These are phyloP conservation scores for Actias luna DNA, from an alignment of 2,888 invertebrate species.

Conservation along the genomic window DNA sequence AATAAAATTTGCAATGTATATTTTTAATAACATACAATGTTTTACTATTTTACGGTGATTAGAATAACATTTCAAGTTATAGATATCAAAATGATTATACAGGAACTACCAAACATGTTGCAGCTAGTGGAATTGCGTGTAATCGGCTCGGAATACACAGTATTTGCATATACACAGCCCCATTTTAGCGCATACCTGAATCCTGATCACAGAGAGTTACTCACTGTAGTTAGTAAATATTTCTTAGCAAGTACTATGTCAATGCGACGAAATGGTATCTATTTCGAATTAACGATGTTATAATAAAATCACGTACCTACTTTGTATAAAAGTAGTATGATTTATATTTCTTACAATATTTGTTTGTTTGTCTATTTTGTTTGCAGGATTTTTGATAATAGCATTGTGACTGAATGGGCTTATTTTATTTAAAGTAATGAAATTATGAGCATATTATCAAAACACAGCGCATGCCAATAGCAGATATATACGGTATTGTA, in stretches of 20 bases:
- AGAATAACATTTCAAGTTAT: background rate
- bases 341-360: too few species aligned
- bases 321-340: background rate
- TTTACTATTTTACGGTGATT: too few species aligned
- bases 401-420: too few species aligned
- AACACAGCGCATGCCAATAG: too few species aligned
- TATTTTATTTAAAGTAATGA: too few species aligned
- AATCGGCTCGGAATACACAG: constrained; percentile 56
- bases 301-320: background rate
- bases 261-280: background rate
- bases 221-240: background rate
- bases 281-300: background rate
- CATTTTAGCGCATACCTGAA: background rate
- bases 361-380: too few species aligned
- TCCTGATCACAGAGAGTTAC: background rate
- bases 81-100: background rate
- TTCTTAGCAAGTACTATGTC: background rate
- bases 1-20: too few species aligned
- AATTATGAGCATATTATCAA: too few species aligned
- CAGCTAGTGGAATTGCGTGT: constrained; percentile 37
- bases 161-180: constrained; percentile 50
- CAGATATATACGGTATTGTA: too few species aligned
- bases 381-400: too few species aligned
- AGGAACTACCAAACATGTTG: background rate
- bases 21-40: too few species aligned